phyloP scores from a whole-genome alignment of 2,113 vertebrate species.

The Stigmatopora nigra region DNA sequence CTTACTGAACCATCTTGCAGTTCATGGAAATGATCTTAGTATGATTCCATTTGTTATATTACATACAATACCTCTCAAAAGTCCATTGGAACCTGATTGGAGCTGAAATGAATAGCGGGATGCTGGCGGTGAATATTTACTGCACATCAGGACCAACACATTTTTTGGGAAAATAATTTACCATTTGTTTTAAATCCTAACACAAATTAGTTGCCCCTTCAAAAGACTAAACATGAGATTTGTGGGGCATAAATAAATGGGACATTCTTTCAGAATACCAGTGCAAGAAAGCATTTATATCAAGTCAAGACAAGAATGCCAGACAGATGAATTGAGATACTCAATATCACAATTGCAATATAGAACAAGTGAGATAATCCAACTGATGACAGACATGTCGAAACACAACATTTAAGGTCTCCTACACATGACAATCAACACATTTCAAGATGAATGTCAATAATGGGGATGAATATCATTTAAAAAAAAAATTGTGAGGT shows the following conservation, averaged over 20 bases:
- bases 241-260: slow-evolving; percentile 50
- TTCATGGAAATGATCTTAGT: slow-evolving; percentile 57
- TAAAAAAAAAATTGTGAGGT: slow-evolving; percentile 5
- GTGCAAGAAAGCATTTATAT: slow-evolving; percentile 52
- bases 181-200: slow-evolving; percentile 3
- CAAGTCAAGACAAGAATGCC: slow-evolving; percentile 32
- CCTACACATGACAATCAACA: slow-evolving; percentile 27
- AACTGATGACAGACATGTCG: slow-evolving; percentile 21
- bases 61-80: slow-evolving; percentile 53
- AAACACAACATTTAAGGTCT: slow-evolving; percentile 18
- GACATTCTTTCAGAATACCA: slow-evolving; percentile 36
- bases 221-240: not conserved
- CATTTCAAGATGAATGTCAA: slow-evolving; percentile 23
- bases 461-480: slow-evolving; percentile 15
- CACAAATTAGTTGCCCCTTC: too few relatives aligned
- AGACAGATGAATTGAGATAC: slow-evolving; percentile 23
- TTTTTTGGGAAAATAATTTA: slow-evolving; percentile 15
- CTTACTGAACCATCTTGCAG: slow-evolving; percentile 49
- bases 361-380: slow-evolving; percentile 37
- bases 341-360: slow-evolving; percentile 18
- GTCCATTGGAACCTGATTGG: slow-evolving; percentile 36
- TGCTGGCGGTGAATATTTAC: slow-evolving; percentile 17
- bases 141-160: slow-evolving; percentile 24
- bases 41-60: slow-evolving; percentile 35
- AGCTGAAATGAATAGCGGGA: slow-evolving; percentile 27